Evolutionary conservation across 2,113 vertebrate species (phyloP).

Genomic region (Tylochromis polylepis): DNA sequence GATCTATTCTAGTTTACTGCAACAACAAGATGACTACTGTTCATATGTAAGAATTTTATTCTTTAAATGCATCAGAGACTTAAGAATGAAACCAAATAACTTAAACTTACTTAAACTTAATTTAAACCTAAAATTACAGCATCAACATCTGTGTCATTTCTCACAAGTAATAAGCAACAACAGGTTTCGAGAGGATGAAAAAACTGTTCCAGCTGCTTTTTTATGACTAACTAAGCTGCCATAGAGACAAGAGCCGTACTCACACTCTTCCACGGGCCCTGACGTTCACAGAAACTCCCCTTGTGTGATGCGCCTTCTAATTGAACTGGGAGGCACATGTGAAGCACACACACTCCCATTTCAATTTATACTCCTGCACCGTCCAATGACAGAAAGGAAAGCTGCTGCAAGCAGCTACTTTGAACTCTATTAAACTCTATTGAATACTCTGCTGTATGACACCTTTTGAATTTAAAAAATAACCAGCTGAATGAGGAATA

Average conservation of each 20-base stretch:
- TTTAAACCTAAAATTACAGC: neutral
- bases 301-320: slow-evolving; percentile 6
- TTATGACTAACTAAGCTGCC: neutral
- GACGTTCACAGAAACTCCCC: neutral
- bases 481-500: neutral
- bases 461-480: neutral
- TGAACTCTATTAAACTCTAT: neutral
- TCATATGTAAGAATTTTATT: neutral
- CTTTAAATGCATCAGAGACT: neutral
- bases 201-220: neutral
- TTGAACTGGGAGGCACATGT: slow-evolving; percentile 6
- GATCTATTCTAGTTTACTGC: neutral
- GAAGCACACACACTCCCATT: neutral
- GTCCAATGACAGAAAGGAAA: slow-evolving; percentile 40
- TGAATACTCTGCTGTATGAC: neutral
- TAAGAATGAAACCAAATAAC: neutral
- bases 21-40: neutral
- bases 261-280: neutral
- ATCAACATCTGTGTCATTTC: neutral
- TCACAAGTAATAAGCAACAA: neutral
- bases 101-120: neutral
- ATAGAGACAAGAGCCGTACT: slow-evolving; percentile 7
- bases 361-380: slow-evolving; percentile 53
- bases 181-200: neutral
- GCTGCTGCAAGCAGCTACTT: neutral